Percentiles rank a stretch among this genome's conserved stretches.
Conservation (phyloP, 1,140 invertebrate species). For the Sarcophaga peregrina region DNA sequence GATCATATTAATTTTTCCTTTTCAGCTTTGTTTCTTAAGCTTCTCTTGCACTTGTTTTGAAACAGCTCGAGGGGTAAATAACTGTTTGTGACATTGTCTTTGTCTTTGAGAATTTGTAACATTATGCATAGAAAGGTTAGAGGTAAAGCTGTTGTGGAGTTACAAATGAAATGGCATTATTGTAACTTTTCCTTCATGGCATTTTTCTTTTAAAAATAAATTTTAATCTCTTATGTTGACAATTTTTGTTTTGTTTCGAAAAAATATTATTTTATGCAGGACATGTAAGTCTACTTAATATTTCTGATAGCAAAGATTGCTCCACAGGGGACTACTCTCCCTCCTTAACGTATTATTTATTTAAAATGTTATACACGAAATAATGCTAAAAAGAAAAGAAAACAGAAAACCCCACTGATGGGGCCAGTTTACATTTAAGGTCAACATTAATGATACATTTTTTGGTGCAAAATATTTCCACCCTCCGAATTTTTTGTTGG, state of each 20-base stretch:
- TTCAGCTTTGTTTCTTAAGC: too few relatives aligned
- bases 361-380: background rate
- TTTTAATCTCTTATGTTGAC: slow-evolving; percentile 3
- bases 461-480: background rate
- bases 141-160: background rate
- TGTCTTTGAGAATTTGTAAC: background rate
- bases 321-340: too few relatives aligned
- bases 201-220: background rate
- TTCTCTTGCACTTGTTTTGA: background rate
- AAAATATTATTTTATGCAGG: background rate
- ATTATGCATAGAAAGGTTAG: background rate
- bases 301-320: too few relatives aligned
- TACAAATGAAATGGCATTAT: background rate
- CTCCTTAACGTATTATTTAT: background rate
- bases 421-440: background rate
- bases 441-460: background rate
- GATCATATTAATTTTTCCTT: too few relatives aligned
- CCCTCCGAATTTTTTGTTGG: too few relatives aligned
- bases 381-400: background rate
- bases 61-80: background rate
- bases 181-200: background rate
- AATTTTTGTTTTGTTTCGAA: background rate
- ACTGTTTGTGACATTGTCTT: slow-evolving; percentile 3
- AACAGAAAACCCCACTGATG: background rate
- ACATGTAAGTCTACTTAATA: slow-evolving; percentile 4